Conservation (phyloP, 1,140 invertebrate species). For the Diprion similis region DNA sequence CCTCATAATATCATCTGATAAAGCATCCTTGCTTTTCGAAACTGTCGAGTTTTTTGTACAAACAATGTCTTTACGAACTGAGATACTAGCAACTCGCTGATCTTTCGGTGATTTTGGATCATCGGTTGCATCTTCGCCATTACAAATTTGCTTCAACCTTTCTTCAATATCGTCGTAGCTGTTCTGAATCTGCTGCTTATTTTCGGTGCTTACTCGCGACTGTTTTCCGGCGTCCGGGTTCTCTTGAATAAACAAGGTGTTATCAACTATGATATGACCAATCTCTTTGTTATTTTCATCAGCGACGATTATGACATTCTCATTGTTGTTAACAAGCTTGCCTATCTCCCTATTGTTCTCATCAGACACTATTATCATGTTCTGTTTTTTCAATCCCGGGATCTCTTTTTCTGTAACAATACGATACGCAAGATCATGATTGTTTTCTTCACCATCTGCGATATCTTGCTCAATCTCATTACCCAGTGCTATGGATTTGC, state of each 20-base stretch:
- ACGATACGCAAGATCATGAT: neutral
- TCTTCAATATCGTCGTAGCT: slow-evolving; percentile 47
- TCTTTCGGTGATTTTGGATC: slow-evolving; percentile 27
- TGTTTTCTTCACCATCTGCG: too few relatives aligned
- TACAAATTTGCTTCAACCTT: slow-evolving; percentile 47
- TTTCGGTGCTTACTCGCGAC: neutral
- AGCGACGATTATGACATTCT: slow-evolving; percentile 29
- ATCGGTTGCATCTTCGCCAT: slow-evolving; percentile 22
- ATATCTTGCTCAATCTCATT: neutral
- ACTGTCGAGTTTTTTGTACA: slow-evolving; percentile 8
- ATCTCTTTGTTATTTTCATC: slow-evolving; percentile 16
- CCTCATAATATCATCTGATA: neutral
- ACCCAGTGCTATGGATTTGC: neutral
- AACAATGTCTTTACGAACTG: slow-evolving; percentile 13
- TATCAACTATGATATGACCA: neutral
- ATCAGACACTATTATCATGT: slow-evolving; percentile 36
- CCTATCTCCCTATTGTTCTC: slow-evolving; percentile 33
- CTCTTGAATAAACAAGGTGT: neutral
- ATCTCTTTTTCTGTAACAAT: slow-evolving; percentile 1
- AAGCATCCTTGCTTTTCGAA: neutral
- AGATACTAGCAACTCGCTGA: slow-evolving; percentile 24
- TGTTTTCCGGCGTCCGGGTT: slow-evolving; percentile 20
- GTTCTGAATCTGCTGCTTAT: slow-evolving; percentile 18
- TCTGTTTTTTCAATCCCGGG: slow-evolving; percentile 30
- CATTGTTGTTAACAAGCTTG: slow-evolving; percentile 34